Evolutionary conservation across 1,140 invertebrate genomes (phyloP), one percentile per base, ranked within the genome.

Genomic region (Scaptomyza hsui): DNA sequence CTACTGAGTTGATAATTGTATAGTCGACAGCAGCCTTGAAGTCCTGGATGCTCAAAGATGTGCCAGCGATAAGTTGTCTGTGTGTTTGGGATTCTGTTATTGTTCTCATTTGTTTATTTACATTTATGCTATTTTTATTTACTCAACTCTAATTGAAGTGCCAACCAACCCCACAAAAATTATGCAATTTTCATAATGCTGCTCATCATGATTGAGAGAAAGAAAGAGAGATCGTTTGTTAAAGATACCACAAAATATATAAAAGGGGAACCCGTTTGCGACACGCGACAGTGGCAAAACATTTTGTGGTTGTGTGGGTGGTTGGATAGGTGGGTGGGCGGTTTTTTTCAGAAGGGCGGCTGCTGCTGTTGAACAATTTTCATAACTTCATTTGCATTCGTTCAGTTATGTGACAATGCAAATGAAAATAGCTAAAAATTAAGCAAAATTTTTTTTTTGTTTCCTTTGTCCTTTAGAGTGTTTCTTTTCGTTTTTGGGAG

Each of bases 121-220:
- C 72, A 78, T 86, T 74, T 85, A 29, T 29, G 26, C 5, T 29
- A 68, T 70, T 81, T 85, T 74, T 86, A 86, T 85, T 77, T 68
- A 53, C 64, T 56, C 57, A 52, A 49, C 75, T 75, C 75, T 88
- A 88, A 88, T 88, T 82, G 82, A 88, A 88, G 82, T 88, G 78
- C 53, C 76, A 76, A 67, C 29, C 75, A 83, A 78, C 79, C 80
- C 80, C 79, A 79, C 69, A 39, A 24, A 69, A 75, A 88, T 89
- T 88, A 88, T 88, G 78, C 83, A 88, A 88, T 88, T 88, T 81
- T 78, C 82, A 76, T 88, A 88, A 86, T 86, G 74, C 61, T 86
- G 74, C 61, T 61, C 67, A 61, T 60, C 81, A 45, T 73, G 75
- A 85, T 85, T 77, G 70, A 81, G 52, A 35, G 32, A 35, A 5